These are phyloP conservation scores for Tauraco erythrolophus DNA, from an alignment of 2,113 vertebrate species.

Conservation along the genomic window DNA sequence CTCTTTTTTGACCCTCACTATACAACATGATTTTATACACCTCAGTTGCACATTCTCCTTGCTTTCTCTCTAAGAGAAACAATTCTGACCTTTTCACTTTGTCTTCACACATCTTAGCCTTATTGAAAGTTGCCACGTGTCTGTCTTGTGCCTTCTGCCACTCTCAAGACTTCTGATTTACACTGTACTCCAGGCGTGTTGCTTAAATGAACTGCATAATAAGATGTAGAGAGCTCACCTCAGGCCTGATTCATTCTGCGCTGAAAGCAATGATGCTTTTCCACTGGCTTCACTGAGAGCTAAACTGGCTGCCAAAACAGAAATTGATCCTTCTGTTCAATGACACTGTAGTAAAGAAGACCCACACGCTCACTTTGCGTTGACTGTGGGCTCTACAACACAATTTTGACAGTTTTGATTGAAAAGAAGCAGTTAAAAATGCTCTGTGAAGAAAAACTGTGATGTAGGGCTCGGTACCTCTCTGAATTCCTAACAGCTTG, in stretches of 20 bases:
- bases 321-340: conserved; percentile 44
- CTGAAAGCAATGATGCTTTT: not conserved
- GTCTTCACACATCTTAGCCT: not conserved
- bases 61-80: not conserved
- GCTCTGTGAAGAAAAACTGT: conserved; percentile 28
- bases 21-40: not conserved
- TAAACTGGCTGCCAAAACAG: conserved; percentile 1
- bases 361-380: not conserved
- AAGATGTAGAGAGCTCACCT: not conserved
- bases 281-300: not conserved
- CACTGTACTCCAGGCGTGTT: not conserved
- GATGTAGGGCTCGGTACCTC: not conserved
- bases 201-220: conserved; percentile 15
- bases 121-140: not conserved
- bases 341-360: conserved; percentile 16
- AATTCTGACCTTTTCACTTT: not conserved
- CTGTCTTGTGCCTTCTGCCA: not conserved
- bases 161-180: not conserved
- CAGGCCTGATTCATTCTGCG: not conserved
- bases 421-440: conserved; percentile 59
- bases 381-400: conserved; percentile 10
- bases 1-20: not conserved
- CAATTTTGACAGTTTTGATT: conserved; percentile 56
- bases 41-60: not conserved
- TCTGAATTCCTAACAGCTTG: conserved; percentile 17